These are phyloP conservation scores for Takifugu ocellatus DNA, from an alignment of 2,797 vertebrate species.

Conservation along the genomic window DNA sequence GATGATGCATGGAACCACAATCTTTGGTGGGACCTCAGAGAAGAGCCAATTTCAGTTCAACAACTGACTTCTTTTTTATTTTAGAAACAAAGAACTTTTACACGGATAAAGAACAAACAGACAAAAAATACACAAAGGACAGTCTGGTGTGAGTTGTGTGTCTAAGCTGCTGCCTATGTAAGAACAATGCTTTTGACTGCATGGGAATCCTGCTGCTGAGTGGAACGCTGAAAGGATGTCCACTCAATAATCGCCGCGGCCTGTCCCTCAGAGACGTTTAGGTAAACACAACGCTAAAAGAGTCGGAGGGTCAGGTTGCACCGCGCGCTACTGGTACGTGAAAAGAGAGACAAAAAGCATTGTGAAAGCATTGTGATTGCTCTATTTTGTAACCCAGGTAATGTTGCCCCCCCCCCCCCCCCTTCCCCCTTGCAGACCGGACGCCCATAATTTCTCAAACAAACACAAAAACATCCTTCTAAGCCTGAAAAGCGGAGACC, in stretches of 20 bases:
- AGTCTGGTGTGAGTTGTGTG: constrained; percentile 18
- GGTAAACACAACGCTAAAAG: constrained; percentile 77
- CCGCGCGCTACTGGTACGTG: constrained; percentile 64
- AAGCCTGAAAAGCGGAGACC: constrained; percentile 69
- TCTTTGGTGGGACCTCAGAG: no score
- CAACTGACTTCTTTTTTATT: no score
- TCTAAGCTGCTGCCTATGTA: constrained; percentile 44
- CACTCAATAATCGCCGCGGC: constrained; percentile 66
- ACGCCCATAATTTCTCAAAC: constrained; percentile 74
- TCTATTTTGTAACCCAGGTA: constrained; percentile 67
- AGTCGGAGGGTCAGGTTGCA: constrained; percentile 72
- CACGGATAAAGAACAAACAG: no score
- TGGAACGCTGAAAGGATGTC: constrained; percentile 67
- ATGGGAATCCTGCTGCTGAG: constrained; percentile 69
- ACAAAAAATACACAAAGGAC: no score
- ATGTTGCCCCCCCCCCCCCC: constrained; percentile 39
- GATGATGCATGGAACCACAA: neutral
- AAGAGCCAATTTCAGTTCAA: no score
- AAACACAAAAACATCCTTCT: constrained; percentile 70
- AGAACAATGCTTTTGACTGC: constrained; percentile 59
- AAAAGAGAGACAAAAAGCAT: constrained; percentile 71
- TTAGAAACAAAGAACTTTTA: no score
- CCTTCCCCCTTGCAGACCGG: constrained; percentile 59
- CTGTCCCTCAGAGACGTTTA: constrained; percentile 74
- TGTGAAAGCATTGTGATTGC: constrained; percentile 75